Conservation (phyloP, 2,888 invertebrate species). For the Mythimna ferrago region DNA sequence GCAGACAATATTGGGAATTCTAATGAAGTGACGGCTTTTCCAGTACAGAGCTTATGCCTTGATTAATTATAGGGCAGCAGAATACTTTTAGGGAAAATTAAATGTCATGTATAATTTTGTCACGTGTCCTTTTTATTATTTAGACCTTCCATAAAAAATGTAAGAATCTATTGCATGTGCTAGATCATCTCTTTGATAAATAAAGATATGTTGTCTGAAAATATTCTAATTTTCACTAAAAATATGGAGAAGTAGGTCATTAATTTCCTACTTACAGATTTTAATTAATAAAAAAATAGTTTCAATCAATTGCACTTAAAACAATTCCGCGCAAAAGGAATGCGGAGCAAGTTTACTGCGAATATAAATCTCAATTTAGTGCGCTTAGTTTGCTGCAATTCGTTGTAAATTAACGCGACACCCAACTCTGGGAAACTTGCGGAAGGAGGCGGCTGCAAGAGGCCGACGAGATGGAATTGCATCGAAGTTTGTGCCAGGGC, state of each 20-base stretch:
- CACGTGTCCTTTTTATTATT: too few relatives aligned
- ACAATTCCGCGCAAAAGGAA: constrained; percentile 16
- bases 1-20: constrained; percentile 8
- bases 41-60: background rate
- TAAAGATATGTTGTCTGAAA: background rate
- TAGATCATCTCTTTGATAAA: background rate
- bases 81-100: background rate
- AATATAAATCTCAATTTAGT: constrained; percentile 54
- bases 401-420: constrained; percentile 57
- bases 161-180: too few relatives aligned
- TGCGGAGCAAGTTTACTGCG: constrained; percentile 30
- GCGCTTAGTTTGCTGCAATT: constrained; percentile 56
- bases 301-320: background rate
- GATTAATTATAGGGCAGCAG: background rate
- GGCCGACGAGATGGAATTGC: constrained; percentile 63
- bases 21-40: constrained; percentile 1
- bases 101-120: too few relatives aligned
- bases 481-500: constrained; percentile 64
- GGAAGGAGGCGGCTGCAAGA: constrained; percentile 47
- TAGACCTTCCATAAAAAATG: too few relatives aligned
- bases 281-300: background rate
- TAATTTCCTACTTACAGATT: background rate
- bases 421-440: constrained; percentile 56
- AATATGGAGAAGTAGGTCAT: background rate
- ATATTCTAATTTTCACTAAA: background rate